These are phyloP conservation scores for Prorops nasuta DNA, from an alignment of 1,140 invertebrate genomes.

Conservation along the genomic window DNA sequence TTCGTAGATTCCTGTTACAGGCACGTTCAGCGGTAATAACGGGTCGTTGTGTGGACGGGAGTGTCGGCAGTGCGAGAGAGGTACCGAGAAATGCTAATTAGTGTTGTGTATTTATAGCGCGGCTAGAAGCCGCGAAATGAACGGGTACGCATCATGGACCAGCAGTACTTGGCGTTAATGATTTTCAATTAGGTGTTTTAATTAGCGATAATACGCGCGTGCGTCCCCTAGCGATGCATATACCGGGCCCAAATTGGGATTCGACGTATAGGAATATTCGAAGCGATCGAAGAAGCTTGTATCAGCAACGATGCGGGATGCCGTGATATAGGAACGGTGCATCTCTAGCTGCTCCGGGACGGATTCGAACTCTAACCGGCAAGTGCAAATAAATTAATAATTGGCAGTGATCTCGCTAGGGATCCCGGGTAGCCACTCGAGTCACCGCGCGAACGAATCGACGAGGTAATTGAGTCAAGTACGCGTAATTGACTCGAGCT, in stretches of 20 bases:
- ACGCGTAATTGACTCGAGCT: not conserved
- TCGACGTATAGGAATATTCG: constrained; percentile 53
- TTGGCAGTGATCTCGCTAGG: constrained; percentile 27
- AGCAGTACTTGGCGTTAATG: too few species aligned
- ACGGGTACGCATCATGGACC: too few species aligned
- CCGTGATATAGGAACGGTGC: too few species aligned
- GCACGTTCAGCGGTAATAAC: too few species aligned
- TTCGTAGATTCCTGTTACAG: too few species aligned
- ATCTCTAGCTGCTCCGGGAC: too few species aligned
- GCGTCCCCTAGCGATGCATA: constrained; percentile 33
- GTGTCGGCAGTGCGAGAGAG: too few species aligned
- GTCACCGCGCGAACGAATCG: constrained; percentile 12
- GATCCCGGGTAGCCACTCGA: constrained; percentile 5
- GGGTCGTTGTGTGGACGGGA: too few species aligned
- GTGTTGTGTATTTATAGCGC: constrained; percentile 34
- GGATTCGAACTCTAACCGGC: too few species aligned
- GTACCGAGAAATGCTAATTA: constrained; percentile 41
- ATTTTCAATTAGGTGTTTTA: constrained; percentile 57
- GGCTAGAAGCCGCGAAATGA: constrained; percentile 30
- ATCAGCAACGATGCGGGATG: too few species aligned
- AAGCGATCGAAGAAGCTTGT: constrained; percentile 55
- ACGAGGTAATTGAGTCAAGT: constrained; percentile 20
- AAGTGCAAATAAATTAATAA: constrained; percentile 39
- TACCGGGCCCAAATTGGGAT: constrained; percentile 49
- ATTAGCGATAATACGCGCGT: constrained; percentile 46